These are phyloP conservation scores for Aplocera efformata DNA, from an alignment of 2,888 invertebrate species.

Conservation along the genomic window DNA sequence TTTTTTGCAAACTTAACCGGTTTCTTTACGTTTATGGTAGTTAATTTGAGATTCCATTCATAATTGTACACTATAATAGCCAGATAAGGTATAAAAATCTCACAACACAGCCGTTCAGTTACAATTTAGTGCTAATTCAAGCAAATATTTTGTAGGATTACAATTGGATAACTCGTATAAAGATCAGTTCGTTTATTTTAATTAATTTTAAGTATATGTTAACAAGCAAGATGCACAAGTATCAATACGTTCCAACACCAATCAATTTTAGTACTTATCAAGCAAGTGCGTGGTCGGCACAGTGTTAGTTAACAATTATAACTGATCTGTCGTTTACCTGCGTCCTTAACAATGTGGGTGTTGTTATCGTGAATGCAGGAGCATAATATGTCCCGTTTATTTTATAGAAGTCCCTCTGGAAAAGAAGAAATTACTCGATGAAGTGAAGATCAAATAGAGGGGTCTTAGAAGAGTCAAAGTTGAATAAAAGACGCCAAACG, in stretches of 20 bases:
- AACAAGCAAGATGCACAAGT: constrained; percentile 16
- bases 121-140: too few species aligned
- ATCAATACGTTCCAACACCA: constrained; percentile 28
- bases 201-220: not conserved
- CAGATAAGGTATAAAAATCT: too few species aligned
- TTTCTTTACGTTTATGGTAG: too few species aligned
- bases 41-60: too few species aligned
- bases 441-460: constrained; percentile 17
- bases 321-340: constrained; percentile 54
- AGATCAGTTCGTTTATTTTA: too few species aligned
- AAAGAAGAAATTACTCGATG: constrained; percentile 59
- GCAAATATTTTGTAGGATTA: too few species aligned
- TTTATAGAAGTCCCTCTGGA: constrained; percentile 79
- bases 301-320: constrained; percentile 15
- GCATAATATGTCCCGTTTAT: constrained; percentile 71
- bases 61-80: too few species aligned
- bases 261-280: constrained; percentile 17
- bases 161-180: too few species aligned
- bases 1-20: too few species aligned
- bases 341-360: constrained; percentile 58
- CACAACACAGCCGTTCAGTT: too few species aligned
- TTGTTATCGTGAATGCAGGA: constrained; percentile 60
- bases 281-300: constrained; percentile 30
- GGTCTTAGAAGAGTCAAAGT: not conserved
- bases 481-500: not conserved